These are phyloP conservation scores for Temnopleurus reevesii DNA, from an alignment of 53 echinoderm and acorn worm species.

Conservation along the genomic window DNA sequence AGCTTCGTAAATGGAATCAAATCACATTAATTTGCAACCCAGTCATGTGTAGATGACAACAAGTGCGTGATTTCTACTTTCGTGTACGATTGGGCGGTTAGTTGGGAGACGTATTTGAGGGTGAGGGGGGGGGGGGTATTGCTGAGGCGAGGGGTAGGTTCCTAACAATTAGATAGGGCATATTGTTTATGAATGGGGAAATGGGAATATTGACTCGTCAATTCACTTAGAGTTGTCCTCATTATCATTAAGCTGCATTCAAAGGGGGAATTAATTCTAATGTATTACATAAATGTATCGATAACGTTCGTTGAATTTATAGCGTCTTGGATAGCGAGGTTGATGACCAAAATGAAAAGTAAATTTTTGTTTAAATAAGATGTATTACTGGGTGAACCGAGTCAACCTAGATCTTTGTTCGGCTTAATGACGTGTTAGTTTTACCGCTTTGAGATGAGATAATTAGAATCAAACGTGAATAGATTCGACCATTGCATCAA, in stretches of 20 bases:
- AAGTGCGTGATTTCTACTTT: too few relatives aligned
- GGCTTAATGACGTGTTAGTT: conserved; percentile 32
- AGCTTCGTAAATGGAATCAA: not conserved
- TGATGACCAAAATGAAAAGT: too few relatives aligned
- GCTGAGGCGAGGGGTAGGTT: not conserved
- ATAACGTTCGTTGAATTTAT: too few relatives aligned
- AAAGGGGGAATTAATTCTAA: too few relatives aligned
- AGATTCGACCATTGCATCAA: not conserved
- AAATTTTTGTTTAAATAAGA: too few relatives aligned
- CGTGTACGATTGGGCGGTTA: not conserved
- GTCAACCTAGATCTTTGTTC: not conserved
- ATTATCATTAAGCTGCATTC: too few relatives aligned
- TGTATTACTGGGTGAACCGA: not conserved
- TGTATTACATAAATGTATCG: too few relatives aligned
- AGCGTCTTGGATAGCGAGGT: too few relatives aligned
- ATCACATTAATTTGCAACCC: not conserved
- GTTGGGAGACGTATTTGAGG: not conserved
- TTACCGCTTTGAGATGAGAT: conserved; percentile 13
- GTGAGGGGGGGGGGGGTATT: not conserved
- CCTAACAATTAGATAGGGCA: too few relatives aligned
- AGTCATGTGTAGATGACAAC: not conserved
- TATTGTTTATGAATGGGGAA: too few relatives aligned
- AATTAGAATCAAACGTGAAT: conserved; percentile 23
- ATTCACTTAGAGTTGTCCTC: too few relatives aligned
- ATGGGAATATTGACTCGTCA: not conserved